Evolutionary conservation across 2,113 vertebrate genomes (phyloP).

Genomic region (Tragelaphus scriptus): DNA sequence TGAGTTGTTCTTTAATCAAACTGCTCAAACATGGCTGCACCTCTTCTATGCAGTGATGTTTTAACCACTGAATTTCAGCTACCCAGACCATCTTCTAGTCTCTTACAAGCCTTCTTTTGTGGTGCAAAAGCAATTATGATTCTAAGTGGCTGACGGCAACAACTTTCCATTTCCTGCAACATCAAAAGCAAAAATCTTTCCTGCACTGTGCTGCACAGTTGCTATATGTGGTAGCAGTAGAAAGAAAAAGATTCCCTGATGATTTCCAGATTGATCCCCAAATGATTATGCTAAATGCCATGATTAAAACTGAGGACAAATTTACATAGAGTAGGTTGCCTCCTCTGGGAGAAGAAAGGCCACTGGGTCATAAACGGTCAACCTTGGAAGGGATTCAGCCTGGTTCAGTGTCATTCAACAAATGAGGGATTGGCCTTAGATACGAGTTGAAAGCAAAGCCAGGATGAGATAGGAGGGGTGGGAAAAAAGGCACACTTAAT

Average conservation of each 20-base stretch:
- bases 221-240: conserved; percentile 33
- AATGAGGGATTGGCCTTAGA: neutral
- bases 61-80: neutral
- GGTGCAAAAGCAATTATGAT: conserved; percentile 49
- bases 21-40: neutral
- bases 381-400: neutral
- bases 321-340: neutral
- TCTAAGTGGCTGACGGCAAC: conserved; percentile 48
- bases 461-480: neutral
- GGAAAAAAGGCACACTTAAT: neutral
- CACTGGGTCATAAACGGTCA: neutral
- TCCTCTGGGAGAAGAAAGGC: conserved; percentile 21
- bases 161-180: conserved; percentile 60
- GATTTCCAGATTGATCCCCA: conserved; percentile 63
- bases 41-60: neutral
- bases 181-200: conserved; percentile 35
- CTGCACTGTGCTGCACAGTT: neutral
- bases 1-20: conserved; percentile 12
- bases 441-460: conserved; percentile 3
- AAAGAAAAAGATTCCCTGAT: conserved; percentile 46
- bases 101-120: conserved; percentile 37
- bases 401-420: neutral
- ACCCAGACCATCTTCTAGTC: neutral
- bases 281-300: conserved; percentile 10
- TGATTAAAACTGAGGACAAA: conserved; percentile 19